Evolutionary conservation across 2,797 vertebrate genomes (phyloP).

Genomic region (Diplodus sargus): DNA sequence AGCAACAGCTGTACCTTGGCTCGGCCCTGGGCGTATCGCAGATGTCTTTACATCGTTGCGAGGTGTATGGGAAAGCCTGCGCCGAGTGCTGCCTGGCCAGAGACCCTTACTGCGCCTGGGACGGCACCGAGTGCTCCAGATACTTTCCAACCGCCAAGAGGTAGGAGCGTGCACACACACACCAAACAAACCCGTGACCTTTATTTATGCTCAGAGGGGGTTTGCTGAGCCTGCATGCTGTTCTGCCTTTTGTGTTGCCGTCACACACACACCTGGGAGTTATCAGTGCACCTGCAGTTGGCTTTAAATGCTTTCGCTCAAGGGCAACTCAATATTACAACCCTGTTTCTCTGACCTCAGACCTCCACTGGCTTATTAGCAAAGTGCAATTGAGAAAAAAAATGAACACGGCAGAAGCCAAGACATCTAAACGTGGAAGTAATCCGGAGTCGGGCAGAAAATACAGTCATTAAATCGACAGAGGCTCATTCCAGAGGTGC

Average conservation of each 20-base stretch:
- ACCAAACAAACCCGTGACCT: constrained; percentile 42
- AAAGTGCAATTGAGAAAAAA: constrained; percentile 27
- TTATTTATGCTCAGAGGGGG: constrained; percentile 49
- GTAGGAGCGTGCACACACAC: constrained; percentile 75
- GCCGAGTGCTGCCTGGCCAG: constrained; percentile 97
- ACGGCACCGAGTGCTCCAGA: constrained; percentile 95
- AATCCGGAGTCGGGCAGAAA: constrained; percentile 58
- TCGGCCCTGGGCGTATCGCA: constrained; percentile 93
- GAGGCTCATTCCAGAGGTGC: constrained; percentile 45
- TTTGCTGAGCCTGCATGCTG: constrained; percentile 39
- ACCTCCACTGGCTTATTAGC: constrained; percentile 48
- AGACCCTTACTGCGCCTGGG: constrained; percentile 99
- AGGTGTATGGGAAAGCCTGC: constrained; percentile 97
- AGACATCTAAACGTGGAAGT: constrained; percentile 61
- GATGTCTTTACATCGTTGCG: constrained; percentile 97
- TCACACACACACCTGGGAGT: constrained; percentile 61
- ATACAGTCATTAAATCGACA: constrained; percentile 52
- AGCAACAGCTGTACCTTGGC: constrained; percentile 98
- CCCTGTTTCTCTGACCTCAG: constrained; percentile 41
- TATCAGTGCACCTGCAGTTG: constrained; percentile 65
- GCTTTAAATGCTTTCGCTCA: constrained; percentile 55
- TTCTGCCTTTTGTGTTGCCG: constrained; percentile 49
- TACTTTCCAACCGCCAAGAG: constrained; percentile 98
- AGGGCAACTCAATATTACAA: constrained; percentile 42
- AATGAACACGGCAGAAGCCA: constrained; percentile 35